Base-by-base conservation (phyloP, 1,140 invertebrate genomes). In the Drosophila micromelanica region DNA sequence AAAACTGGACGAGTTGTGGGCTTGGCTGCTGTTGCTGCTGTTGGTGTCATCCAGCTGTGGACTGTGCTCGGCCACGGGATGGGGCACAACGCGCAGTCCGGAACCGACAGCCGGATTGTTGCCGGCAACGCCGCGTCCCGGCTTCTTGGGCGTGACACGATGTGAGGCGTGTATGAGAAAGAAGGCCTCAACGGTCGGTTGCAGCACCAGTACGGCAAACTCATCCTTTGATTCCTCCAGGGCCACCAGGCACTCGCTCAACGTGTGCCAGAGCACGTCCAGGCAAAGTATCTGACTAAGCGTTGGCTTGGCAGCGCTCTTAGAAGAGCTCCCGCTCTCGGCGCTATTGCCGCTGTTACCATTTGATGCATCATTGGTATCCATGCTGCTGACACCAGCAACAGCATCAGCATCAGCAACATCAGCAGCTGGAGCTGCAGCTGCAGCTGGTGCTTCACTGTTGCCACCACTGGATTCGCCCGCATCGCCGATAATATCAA, bases 141-240 rank as follows among this genome's bases (percentile, higher is more conserved):
- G 57, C 60, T 84, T 84, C 20, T 81, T 87, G 6, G 89, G 89
- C 3, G 73, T 89, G 2, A 77, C 87, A 87, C 94, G 72, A 65
- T 93, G 93, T 20, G 96, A 95, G 12, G 96, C 96, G 91, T 98
- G 97, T 7, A 98, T 97, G 17, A 98, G 93, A 93, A 98, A 98
- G 93, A 98, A 98, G 15, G 97, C 96, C 92, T 98, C 98, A 8
- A 98, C 97, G 3, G 97, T 96, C 13, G 97, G 96, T 93, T 98
- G 97, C 52, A 98, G 92, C 30, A 98, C 96, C n/a, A 98, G 93
- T 5, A 98, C 97, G 37, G 97, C 97, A 93, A 98, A 97, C 80
- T 97, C 96, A 93, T 98, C 97, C n/a, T 96, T 96, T 48, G 96
- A 97, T 78, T 97, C 95, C 73, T 97, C 96, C 20, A 98, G 91